These are phyloP conservation scores for Lacanobia oleracea DNA, from an alignment of 2,888 invertebrate species.

Conservation along the genomic window DNA sequence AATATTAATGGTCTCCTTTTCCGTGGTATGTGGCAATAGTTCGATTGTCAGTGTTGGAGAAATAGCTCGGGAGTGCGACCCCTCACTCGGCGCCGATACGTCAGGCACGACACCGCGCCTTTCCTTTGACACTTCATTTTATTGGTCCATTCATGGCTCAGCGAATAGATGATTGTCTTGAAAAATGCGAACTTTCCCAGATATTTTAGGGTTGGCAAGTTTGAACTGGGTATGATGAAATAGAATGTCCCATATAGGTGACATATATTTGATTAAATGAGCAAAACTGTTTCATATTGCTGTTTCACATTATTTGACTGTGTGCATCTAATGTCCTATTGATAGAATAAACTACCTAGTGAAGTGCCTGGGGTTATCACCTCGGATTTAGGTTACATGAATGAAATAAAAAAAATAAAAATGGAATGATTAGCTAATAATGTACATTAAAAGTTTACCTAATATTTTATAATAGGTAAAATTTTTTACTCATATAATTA, in stretches of 20 bases:
- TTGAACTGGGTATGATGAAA: slow-evolving; percentile 19
- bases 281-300: slow-evolving; percentile 5
- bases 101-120: slow-evolving; percentile 61
- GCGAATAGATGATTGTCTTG: slow-evolving; percentile 71
- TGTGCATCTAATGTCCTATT: neutral
- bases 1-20: slow-evolving; percentile 67
- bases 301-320: neutral
- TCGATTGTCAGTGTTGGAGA: slow-evolving; percentile 66
- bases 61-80: slow-evolving; percentile 72
- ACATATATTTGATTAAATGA: slow-evolving; percentile 18
- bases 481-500: too few species aligned
- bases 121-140: slow-evolving; percentile 78
- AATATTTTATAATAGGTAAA: too few species aligned
- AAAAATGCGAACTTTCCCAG: slow-evolving; percentile 63
- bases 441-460: too few species aligned
- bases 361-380: too few species aligned
- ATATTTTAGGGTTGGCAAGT: slow-evolving; percentile 44
- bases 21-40: slow-evolving; percentile 60
- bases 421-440: too few species aligned
- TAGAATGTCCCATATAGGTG: neutral
- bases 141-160: slow-evolving; percentile 77
- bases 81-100: slow-evolving; percentile 69
- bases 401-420: too few species aligned
- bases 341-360: neutral
- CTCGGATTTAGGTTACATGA: too few species aligned